phyloP scores from a whole-genome alignment of 1,140 invertebrate species.

The Drosophila willistoni region DNA sequence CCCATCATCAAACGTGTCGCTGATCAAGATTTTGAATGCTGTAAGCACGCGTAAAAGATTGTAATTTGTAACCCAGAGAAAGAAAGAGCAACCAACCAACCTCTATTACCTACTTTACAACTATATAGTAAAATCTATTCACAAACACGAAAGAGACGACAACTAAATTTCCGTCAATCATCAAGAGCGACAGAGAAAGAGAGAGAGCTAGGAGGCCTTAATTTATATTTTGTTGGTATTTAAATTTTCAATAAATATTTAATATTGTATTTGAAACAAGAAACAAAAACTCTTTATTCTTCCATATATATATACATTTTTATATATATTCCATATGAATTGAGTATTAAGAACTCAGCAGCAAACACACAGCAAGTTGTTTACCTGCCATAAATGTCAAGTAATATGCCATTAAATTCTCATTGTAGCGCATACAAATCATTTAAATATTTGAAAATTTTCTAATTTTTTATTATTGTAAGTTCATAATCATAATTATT shows the following conservation, averaged over 20 bases:
- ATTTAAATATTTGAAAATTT: constrained; percentile 8
- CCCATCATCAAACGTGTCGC: constrained; percentile 54
- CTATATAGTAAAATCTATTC: neutral
- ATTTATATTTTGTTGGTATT: neutral
- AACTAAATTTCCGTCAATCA: too few relatives aligned
- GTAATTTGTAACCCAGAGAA: too few relatives aligned
- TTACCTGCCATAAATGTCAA: too few relatives aligned
- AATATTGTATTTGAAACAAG: neutral
- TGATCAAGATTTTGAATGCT: constrained; percentile 57
- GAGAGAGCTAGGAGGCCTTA: neutral
- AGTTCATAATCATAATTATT: constrained; percentile 68
- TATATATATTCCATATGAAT: constrained; percentile 5
- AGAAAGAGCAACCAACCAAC: too few relatives aligned
- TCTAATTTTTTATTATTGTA: constrained; percentile 71
- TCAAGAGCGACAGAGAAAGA: neutral
- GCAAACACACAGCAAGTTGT: too few relatives aligned
- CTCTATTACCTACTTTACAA: too few relatives aligned
- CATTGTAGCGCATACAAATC: too few relatives aligned
- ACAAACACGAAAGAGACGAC: neutral
- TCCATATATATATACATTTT: neutral
- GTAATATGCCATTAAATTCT: too few relatives aligned
- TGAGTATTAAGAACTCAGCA: constrained; percentile 9
- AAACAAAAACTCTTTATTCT: neutral
- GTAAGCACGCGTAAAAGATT: neutral
- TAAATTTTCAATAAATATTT: neutral